A percentile compares a stretch with the other conserved stretches of the same genome.
Conservation (phyloP, 1,140 invertebrate species). For the Limonius californicus region DNA sequence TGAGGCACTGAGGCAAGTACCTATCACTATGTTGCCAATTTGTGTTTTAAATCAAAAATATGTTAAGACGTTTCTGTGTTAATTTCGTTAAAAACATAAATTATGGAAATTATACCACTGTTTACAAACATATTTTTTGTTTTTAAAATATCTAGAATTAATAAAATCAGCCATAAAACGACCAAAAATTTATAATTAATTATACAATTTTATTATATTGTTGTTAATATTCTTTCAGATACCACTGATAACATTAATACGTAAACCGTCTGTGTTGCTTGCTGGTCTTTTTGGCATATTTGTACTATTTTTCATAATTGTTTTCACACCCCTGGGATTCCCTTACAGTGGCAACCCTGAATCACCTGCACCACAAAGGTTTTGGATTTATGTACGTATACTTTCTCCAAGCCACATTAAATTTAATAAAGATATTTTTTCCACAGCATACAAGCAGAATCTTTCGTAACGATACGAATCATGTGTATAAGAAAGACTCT, state of each 20-base stretch:
- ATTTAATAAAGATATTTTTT: neutral
- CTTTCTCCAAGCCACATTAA: constrained; percentile 24
- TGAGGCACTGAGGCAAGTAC: too few relatives aligned
- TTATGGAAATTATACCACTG: too few relatives aligned
- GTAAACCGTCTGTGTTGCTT: constrained; percentile 33
- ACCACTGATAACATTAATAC: constrained; percentile 30
- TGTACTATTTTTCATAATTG: constrained; percentile 34
- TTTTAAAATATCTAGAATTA: too few relatives aligned
- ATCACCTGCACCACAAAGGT: constrained; percentile 47
- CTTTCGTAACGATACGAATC: constrained; percentile 46
- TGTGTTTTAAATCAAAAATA: too few relatives aligned
- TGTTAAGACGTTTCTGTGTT: too few relatives aligned
- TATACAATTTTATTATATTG: too few relatives aligned
- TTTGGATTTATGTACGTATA: constrained; percentile 46
- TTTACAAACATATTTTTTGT: too few relatives aligned
- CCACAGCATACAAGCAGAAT: constrained; percentile 54
- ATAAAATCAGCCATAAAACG: too few relatives aligned
- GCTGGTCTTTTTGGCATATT: constrained; percentile 30
- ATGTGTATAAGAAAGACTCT: constrained; percentile 48
- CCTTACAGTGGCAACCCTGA: constrained; percentile 49
- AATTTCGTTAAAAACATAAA: too few relatives aligned
- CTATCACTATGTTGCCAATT: too few relatives aligned
- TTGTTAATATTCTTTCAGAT: constrained; percentile 28
- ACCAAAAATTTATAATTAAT: too few relatives aligned
- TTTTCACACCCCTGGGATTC: constrained; percentile 50